Evolutionary conservation across 2,888 invertebrate genomes (phyloP), one percentile per base, ranked within the genome.

Genomic region (Lagria hirta): DNA sequence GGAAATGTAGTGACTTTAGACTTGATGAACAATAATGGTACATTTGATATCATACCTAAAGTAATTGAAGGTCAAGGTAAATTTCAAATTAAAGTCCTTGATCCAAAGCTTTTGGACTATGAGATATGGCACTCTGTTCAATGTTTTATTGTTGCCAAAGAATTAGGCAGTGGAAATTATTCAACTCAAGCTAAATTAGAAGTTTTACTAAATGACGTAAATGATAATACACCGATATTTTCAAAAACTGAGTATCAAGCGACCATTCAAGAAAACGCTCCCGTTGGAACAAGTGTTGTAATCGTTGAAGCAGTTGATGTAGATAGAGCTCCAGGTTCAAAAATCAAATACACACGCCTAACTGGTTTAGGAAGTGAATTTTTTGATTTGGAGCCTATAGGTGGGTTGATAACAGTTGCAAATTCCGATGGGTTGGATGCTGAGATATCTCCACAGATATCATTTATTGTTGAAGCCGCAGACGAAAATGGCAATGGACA

Each of bases 191-290:
- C 87, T 4, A 84, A 84, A 49, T 83, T 92, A 1, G 84, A 84
- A 1, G 86, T 93, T 6, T 83, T 86, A 60, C 72, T 96, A 14
- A 82, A 85, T 50, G 94, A 96, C 64, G 76, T 86, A 4, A 95
- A 96, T 63, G 95, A 96, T 66, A 92, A 93, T 69, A 77, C 85
- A 15, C 95, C 95, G 1, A 74, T 82, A 45, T 95, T 95, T 64
- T 73, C 81, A 7, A 80, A 84, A 54, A 72, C 81, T 21, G 76
- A 80, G 1, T 96, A 94, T 66, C 77, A 80, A 16, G 86, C 83
- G 0, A 83, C 83, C 35, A 71, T 95, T 13, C 81, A 84, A 0
- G 96, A 96, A 71, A 88, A 90, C 65, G 82, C 86, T 22, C 83
- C 84, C 12, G 82, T 81, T 8, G 64, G 69, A 44, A 63, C 68